A percentile compares a stretch with the other conserved stretches of the same genome.
phyloP scores from a whole-genome alignment of 2,113 vertebrate genomes.

The Andinoacara biseriatus region DNA sequence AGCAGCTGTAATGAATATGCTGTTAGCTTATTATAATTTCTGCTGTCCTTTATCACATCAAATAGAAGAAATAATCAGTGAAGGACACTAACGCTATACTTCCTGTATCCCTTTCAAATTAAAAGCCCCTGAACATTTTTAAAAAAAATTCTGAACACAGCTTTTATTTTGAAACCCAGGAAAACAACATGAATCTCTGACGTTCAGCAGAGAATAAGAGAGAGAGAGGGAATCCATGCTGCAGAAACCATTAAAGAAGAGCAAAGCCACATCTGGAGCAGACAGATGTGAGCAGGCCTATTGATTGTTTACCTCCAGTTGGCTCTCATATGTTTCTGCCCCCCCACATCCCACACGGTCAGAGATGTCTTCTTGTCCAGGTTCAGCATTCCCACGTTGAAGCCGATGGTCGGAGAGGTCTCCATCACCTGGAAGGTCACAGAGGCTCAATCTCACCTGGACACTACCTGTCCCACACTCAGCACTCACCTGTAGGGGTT shows the following conservation, averaged over 20 bases:
- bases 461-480: not conserved
- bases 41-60: no score
- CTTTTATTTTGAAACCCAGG: no score
- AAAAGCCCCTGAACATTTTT: no score
- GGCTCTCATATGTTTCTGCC: slow-evolving; percentile 82
- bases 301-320: slow-evolving; percentile 80
- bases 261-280: not conserved
- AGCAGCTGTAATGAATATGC: no score
- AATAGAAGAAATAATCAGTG: no score
- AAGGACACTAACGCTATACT: no score
- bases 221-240: no score
- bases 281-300: not conserved
- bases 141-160: no score
- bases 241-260: not conserved
- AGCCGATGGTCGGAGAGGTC: slow-evolving; percentile 88
- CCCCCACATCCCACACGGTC: slow-evolving; percentile 89
- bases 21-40: no score
- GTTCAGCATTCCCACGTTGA: slow-evolving; percentile 86
- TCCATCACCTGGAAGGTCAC: slow-evolving; percentile 67
- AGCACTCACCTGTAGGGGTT: not conserved
- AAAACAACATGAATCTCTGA: no score
- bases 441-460: not conserved
- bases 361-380: slow-evolving; percentile 77
- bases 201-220: no score
- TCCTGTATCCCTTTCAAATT: no score